A percentile compares a stretch with the other conserved stretches of the same genome.
phyloP scores from a whole-genome alignment of 2,113 vertebrate species.

The Odocoileus hemionus region DNA sequence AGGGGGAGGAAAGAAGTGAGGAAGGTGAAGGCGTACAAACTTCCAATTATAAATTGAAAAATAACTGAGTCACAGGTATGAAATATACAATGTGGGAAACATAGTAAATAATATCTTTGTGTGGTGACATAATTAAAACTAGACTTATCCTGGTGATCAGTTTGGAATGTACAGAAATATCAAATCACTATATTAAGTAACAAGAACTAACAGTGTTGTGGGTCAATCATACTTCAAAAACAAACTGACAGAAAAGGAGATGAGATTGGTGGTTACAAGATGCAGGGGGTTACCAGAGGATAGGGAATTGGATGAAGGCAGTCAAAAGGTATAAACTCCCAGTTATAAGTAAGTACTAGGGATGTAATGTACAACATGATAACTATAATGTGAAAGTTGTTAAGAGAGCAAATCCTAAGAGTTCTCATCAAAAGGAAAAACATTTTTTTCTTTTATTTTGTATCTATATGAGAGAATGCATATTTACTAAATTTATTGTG shows the following conservation, averaged over 20 bases:
- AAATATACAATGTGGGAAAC: not conserved
- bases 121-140: not conserved
- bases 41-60: not conserved
- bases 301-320: not conserved
- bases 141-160: not conserved
- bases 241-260: not conserved
- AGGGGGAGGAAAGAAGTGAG: not conserved
- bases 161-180: not conserved
- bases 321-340: not conserved
- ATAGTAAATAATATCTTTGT: not conserved
- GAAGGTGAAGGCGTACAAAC: not conserved
- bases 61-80: not conserved
- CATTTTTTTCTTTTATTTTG: not conserved
- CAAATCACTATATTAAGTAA: not conserved
- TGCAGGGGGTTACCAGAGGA: not conserved
- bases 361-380: not conserved
- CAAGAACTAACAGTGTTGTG: not conserved
- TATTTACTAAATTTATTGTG: not conserved
- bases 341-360: not conserved
- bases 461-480: not conserved
- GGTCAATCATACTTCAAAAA: not conserved
- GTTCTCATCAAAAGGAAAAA: not conserved
- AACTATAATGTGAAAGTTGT: not conserved
- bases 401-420: not conserved
- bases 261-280: not conserved